These are phyloP conservation scores for Phylloscopus collybita DNA, from an alignment of 2,797 vertebrate species.

Conservation along the genomic window DNA sequence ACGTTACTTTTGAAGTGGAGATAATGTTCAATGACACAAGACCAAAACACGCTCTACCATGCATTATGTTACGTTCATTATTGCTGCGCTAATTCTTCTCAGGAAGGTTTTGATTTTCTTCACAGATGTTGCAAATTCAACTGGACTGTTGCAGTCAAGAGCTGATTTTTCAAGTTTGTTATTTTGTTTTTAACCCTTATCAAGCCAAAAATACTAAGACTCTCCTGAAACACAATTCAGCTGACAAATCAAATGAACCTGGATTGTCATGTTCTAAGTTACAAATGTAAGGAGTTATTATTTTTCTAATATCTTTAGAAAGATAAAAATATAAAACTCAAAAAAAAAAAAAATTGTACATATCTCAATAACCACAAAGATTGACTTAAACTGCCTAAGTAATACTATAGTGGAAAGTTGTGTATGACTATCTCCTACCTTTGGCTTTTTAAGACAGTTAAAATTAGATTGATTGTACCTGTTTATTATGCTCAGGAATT, in stretches of 20 bases:
- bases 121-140: conserved; percentile 36
- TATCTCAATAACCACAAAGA: neutral
- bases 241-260: neutral
- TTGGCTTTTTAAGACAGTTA: neutral
- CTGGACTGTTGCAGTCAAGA: neutral
- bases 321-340: neutral
- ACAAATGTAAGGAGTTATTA: neutral
- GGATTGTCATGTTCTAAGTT: neutral
- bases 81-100: conserved; percentile 33
- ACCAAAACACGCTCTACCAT: conserved; percentile 24
- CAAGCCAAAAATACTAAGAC: neutral
- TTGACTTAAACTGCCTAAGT: neutral
- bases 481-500: neutral
- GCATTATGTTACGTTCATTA: conserved; percentile 31
- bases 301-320: neutral
- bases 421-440: neutral
- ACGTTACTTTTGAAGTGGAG: conserved; percentile 16
- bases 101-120: conserved; percentile 57
- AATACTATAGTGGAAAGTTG: neutral
- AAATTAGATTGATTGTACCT: neutral
- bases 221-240: neutral
- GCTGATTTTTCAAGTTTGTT: neutral
- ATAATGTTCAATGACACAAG: conserved; percentile 46
- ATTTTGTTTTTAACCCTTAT: neutral
- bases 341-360: neutral